phyloP scores from a whole-genome alignment of 2,797 vertebrate genomes.

The Gadopsis bispinosus region DNA sequence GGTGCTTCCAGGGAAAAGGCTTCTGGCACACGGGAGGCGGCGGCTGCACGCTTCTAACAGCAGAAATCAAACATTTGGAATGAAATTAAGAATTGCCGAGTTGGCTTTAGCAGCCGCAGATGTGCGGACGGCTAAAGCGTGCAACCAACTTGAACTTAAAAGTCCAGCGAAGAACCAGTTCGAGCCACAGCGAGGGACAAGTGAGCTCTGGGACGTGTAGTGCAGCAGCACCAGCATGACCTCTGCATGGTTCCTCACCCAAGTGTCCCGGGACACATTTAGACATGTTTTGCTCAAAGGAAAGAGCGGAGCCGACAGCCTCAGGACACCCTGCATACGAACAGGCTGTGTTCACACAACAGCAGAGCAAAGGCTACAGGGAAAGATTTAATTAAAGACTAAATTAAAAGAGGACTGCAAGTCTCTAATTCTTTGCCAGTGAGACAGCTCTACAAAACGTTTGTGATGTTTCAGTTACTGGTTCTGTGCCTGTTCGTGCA shows the following conservation, averaged over 20 bases:
- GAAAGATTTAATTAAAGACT: constrained; percentile 33
- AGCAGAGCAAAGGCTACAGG: constrained; percentile 15
- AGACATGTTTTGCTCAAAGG: constrained; percentile 17
- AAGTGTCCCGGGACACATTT: constrained; percentile 3
- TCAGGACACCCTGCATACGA: constrained; percentile 16
- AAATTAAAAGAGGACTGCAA: not conserved
- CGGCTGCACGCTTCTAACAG: not conserved
- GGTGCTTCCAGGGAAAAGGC: constrained; percentile 4
- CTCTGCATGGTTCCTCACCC: constrained; percentile 9
- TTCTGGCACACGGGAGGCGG: not conserved
- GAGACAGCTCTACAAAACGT: constrained; percentile 16
- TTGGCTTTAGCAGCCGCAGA: not conserved
- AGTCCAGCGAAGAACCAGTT: not conserved
- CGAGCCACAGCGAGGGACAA: too few species aligned
- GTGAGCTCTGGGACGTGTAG: constrained; percentile 1
- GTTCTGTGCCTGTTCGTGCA: not conserved
- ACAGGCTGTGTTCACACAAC: constrained; percentile 14
- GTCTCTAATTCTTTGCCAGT: constrained; percentile 29
- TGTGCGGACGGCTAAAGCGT: not conserved
- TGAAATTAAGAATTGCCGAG: not conserved
- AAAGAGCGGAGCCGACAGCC: not conserved
- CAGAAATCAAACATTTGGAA: too few species aligned
- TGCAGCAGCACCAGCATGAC: not conserved
- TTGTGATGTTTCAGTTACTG: not conserved
- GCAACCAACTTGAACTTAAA: not conserved